Base-by-base conservation (phyloP, 1,140 invertebrate genomes). In the Brachionus paranguensis region DNA sequence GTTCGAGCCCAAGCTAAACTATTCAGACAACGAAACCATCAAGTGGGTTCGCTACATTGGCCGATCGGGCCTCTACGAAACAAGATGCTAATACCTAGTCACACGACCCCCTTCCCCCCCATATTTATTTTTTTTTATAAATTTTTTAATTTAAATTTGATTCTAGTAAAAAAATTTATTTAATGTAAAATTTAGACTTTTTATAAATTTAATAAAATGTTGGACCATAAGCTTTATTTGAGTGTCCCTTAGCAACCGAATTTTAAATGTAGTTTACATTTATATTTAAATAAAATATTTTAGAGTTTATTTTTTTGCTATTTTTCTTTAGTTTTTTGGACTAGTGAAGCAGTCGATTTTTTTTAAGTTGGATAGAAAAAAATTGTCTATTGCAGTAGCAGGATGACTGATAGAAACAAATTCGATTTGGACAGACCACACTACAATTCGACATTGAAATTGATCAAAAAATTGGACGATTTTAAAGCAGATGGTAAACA, bases 31-130 rank as follows among this genome's bases (percentile, higher is more conserved):
- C 86, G 98, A 99, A 90, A 98, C 99, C 85, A 98, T 99, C 87
- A 99, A 99, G 93, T 99, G 98, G 98, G 98, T 99, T 27, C 92
- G 98, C 60, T 99, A 99, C 90, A 99, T 99, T 88, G 98, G 98
- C 14, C 93, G 96, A 86, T 98, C 96, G 90, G 98, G 98, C 76
- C 92, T 99, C 7, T 99, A 99, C 88, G 98, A 99, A 91, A 99
- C 98, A 27, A 92, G 98, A 91, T 99, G 98, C 91, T 98, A 85
- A 88, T 27, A 24, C 29, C 65, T 70, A 70, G 65, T 70, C 65
- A 70, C 1, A 37, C 3, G 1, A 53, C 14, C 27, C 7, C 43
- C 7, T 11, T 11, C 1, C 43, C 45, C 45, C 45, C 3, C 4
- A 3, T 12, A 14, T 14, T 47, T 47, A 0, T 47, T 12, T 47